Evolutionary conservation across 2,797 vertebrate genomes (phyloP), one percentile per base, ranked within the genome.

Genomic region (Pipistrellus kuhlii): DNA sequence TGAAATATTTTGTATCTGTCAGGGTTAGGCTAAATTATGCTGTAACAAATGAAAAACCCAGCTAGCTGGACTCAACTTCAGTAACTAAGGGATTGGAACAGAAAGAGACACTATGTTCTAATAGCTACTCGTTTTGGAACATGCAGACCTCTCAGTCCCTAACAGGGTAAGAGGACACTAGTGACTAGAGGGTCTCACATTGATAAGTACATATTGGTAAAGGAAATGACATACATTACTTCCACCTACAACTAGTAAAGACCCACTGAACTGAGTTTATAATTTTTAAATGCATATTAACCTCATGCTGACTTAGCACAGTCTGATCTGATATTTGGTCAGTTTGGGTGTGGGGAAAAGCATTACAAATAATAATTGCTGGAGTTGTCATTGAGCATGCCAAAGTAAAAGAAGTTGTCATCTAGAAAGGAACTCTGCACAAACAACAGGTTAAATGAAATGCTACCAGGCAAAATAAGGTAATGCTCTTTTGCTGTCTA

Each of bases 401-500:
- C 81, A 89, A 94, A 95, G 55, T 88, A 51, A 96, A 80, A 80
- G 41, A 97, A 92, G 8, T 73, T 96, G 84, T 85, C 78, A 96
- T 85, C 88, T 83, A 92, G 87, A 97, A 92, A 91, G 66, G 88
- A 97, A 96, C 72, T 92, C 80, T 94, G 77, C 4, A 90, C 62
- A 88, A 93, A 93, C 80, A 86, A 92, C 97, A 93, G 92, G 95
- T 93, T 85, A 95, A 96, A 66, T 92, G 72, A 96, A 97, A 96
- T 97, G 62, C 85, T 92, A 94, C 85, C 93, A 96, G 92, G 95
- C 94, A 82, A 97, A 97, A 88, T 88, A 97, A 97, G 95, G 85
- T 92, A 95, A 88, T 95, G 92, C 96, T 96, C 95, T 41, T 93
- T 95, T 96, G 97, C 90, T 90, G 93, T 78, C 81, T 97, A 96